Evolutionary conservation across 2,797 vertebrate genomes (phyloP).

Genomic region (Cossypha caffra): DNA sequence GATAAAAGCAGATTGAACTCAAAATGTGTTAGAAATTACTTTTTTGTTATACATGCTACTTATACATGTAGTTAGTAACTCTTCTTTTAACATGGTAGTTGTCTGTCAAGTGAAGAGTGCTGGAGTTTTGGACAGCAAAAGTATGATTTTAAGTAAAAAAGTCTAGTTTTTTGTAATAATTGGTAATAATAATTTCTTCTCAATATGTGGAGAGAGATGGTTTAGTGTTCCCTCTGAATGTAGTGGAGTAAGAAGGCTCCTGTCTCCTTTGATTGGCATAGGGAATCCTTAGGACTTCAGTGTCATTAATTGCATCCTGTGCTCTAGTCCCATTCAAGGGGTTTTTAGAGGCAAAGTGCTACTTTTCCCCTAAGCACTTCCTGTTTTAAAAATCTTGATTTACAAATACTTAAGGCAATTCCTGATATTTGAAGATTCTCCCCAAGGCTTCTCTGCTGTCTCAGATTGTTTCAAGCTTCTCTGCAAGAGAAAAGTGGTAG

Average conservation of each 20-base stretch:
- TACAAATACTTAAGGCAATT: background rate
- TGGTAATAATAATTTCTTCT: background rate
- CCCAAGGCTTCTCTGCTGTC: background rate
- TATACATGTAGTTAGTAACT: background rate
- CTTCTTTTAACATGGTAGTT: background rate
- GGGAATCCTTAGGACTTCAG: background rate
- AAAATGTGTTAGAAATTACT: background rate
- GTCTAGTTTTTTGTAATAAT: background rate
- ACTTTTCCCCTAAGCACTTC: background rate
- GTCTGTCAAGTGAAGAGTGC: background rate
- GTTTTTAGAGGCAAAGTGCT: background rate
- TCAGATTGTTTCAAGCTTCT: background rate
- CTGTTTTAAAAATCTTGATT: background rate
- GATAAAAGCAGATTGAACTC: background rate
- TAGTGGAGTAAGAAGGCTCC: background rate
- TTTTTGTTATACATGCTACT: background rate
- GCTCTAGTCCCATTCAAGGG: background rate
- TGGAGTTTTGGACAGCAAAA: background rate
- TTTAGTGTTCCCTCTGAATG: background rate
- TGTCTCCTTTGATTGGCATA: background rate
- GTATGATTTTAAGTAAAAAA: background rate
- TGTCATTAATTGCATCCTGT: background rate
- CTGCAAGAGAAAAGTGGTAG: background rate
- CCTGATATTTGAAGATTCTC: background rate
- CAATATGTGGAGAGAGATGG: background rate